Conservation (phyloP, 2,113 vertebrate genomes). For the Craseonycteris thonglongyai region DNA sequence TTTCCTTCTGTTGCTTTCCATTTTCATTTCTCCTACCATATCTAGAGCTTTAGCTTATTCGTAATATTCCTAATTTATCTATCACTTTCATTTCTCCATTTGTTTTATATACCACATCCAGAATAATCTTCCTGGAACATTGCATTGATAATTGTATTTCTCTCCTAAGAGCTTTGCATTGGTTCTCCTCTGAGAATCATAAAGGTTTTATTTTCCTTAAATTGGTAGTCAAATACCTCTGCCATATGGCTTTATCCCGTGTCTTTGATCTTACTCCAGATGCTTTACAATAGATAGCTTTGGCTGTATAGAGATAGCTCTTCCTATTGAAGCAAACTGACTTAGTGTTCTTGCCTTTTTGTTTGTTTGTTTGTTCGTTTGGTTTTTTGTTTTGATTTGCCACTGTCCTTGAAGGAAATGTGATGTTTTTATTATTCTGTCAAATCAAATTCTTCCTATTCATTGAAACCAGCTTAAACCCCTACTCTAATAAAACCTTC, state of each 20-base stretch:
- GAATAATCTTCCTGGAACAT: not conserved
- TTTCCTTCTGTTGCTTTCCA: not conserved
- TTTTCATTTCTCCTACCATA: not conserved
- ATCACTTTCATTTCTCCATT: not conserved
- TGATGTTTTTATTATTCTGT: too few species aligned
- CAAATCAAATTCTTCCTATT: not conserved
- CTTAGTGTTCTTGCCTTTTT: too few species aligned
- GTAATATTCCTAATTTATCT: not conserved
- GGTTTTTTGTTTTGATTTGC: not conserved
- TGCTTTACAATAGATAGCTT: not conserved
- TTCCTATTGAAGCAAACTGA: not conserved
- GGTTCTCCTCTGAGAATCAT: not conserved
- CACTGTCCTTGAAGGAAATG: too few species aligned
- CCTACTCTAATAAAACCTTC: not conserved
- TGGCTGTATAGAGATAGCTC: not conserved
- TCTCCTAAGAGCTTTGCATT: not conserved
- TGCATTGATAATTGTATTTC: not conserved
- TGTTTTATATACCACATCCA: not conserved
- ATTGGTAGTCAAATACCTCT: not conserved
- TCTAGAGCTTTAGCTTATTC: not conserved
- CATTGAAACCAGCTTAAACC: not conserved
- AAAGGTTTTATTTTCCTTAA: not conserved
- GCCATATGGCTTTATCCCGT: not conserved
- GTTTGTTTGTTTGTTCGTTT: too few species aligned
- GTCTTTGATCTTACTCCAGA: not conserved